Evolutionary conservation across 2,113 vertebrate genomes (phyloP).

Genomic region (Taxidea taxus): DNA sequence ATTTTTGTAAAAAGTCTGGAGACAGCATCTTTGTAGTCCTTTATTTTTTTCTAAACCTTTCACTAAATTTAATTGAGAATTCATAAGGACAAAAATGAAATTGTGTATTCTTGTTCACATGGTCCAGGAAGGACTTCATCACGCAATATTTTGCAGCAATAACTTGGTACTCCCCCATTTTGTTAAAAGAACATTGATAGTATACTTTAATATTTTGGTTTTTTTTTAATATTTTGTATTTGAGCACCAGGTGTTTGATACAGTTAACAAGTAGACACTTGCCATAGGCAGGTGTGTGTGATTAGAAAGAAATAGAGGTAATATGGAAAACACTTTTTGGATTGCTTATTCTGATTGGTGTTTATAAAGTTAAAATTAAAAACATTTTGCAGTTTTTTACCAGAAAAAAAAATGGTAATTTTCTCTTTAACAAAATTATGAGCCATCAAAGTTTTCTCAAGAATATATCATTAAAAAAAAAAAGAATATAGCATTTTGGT

Average conservation of each 20-base stretch:
- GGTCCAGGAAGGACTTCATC: not conserved
- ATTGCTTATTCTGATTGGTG: too few relatives aligned
- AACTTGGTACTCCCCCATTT: not conserved
- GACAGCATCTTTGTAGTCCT: not conserved
- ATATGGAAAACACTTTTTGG: too few relatives aligned
- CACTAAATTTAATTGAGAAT: not conserved
- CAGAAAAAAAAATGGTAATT: not conserved
- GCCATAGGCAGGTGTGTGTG: not conserved
- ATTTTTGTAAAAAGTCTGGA: not conserved
- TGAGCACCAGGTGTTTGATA: not conserved
- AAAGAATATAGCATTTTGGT: constrained; percentile 23
- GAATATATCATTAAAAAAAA: not conserved
- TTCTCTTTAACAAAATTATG: constrained; percentile 22
- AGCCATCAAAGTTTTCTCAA: not conserved
- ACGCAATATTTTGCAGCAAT: not conserved
- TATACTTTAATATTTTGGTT: not conserved
- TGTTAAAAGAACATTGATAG: not conserved
- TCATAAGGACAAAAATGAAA: not conserved
- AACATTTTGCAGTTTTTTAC: not conserved
- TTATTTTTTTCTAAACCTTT: not conserved
- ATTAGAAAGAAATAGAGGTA: not conserved
- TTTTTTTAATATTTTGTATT: constrained; percentile 11
- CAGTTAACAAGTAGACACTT: not conserved
- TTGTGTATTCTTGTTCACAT: not conserved
- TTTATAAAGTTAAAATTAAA: not conserved